Evolutionary conservation across 1,140 invertebrate genomes (phyloP).

Genomic region (Anastrepha obliqua): DNA sequence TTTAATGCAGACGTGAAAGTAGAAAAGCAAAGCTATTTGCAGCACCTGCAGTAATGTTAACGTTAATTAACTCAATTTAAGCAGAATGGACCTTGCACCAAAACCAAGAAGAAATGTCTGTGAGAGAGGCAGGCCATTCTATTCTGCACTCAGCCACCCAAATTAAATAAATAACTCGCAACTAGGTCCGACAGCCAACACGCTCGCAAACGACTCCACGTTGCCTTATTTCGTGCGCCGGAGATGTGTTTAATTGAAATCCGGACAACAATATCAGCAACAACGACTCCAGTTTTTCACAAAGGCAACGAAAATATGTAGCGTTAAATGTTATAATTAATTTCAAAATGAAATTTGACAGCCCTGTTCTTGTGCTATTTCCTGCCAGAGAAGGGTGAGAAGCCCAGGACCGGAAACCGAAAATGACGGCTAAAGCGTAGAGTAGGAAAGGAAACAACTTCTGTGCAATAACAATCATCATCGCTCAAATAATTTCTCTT

Average conservation of each 20-base stretch:
- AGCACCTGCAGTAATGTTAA: constrained; percentile 5
- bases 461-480: neutral
- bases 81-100: neutral
- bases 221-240: neutral
- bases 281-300: no score
- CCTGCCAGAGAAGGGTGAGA: neutral
- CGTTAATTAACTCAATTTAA: constrained; percentile 28
- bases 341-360: constrained; percentile 6
- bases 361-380: neutral
- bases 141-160: neutral
- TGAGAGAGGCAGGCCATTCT: neutral
- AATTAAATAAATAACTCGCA: constrained; percentile 21
- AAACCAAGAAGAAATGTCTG: neutral
- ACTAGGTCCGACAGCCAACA: neutral
- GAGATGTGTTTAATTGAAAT: constrained; percentile 5
- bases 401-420: neutral
- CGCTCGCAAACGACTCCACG: neutral
- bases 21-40: constrained; percentile 14
- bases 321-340: constrained; percentile 18
- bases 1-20: neutral
- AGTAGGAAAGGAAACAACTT: neutral
- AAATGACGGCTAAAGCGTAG: neutral
- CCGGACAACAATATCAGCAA: neutral
- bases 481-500: neutral
- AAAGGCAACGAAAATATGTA: neutral